Evolutionary conservation across 2,113 vertebrate genomes (phyloP).

Genomic region (Xiphias gladius): DNA sequence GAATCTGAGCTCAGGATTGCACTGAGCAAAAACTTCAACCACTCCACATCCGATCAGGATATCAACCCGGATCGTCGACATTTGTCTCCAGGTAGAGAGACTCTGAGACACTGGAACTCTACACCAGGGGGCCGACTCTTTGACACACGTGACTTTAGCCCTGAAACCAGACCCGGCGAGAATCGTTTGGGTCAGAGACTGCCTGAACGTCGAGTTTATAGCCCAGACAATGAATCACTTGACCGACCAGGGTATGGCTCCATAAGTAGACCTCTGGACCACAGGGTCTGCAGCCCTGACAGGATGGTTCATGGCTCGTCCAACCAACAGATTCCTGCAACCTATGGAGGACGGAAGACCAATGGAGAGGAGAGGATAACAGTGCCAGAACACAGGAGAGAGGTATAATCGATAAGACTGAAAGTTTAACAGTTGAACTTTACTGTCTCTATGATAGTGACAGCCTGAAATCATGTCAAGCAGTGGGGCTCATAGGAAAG

Average conservation of each 20-base stretch:
- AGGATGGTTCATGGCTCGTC: constrained; percentile 14
- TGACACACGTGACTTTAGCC: constrained; percentile 4
- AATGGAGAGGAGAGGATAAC: constrained; percentile 46
- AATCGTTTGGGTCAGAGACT: constrained; percentile 11
- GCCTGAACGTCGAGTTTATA: constrained; percentile 4
- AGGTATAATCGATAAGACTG: constrained; percentile 33
- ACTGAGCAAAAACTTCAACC: background rate
- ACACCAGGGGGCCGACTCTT: background rate
- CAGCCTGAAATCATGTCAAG: background rate
- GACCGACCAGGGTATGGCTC: constrained; percentile 16
- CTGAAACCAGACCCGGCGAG: constrained; percentile 15
- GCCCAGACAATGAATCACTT: constrained; percentile 11
- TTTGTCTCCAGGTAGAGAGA: constrained; percentile 5
- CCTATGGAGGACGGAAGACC: constrained; percentile 42
- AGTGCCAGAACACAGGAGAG: constrained; percentile 47
- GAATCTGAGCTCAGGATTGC: constrained; percentile 53
- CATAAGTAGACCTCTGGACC: constrained; percentile 26
- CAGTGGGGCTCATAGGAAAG: background rate
- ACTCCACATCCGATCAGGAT: background rate
- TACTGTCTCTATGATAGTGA: background rate
- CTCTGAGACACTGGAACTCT: constrained; percentile 32
- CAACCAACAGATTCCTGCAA: constrained; percentile 18
- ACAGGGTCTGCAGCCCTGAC: constrained; percentile 47
- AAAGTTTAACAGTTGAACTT: background rate
- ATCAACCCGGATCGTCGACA: background rate